phyloP scores from a whole-genome alignment of 2,113 vertebrate species.

The Nipponia nippon region DNA sequence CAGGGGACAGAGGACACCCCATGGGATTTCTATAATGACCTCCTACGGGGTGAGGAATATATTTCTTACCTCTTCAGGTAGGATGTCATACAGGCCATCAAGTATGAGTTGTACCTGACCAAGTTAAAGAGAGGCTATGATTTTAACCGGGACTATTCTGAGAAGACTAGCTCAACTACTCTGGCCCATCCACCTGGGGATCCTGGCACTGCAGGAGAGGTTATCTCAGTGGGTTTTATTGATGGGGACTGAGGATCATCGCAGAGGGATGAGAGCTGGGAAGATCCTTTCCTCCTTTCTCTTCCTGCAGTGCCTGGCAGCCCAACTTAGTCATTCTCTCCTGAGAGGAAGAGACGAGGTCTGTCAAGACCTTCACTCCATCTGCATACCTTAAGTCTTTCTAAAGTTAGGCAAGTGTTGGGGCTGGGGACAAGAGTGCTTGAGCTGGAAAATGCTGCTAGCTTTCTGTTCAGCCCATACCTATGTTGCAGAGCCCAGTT shows the following conservation, averaged over 20 bases:
- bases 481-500: background rate
- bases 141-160: background rate
- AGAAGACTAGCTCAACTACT: background rate
- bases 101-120: background rate
- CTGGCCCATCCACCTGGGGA: background rate
- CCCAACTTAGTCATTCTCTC: background rate
- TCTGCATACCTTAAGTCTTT: background rate
- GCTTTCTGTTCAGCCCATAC: background rate
- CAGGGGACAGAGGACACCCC: background rate
- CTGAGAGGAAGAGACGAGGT: background rate
- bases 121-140: background rate
- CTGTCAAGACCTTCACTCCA: background rate
- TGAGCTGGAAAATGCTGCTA: background rate
- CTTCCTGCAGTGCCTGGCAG: background rate
- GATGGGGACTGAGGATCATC: background rate
- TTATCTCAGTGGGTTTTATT: background rate
- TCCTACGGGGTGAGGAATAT: accelerated
- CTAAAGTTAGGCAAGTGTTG: background rate
- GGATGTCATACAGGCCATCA: background rate
- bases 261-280: background rate
- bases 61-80: background rate
- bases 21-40: background rate
- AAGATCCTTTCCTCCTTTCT: background rate
- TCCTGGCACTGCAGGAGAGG: background rate
- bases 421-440: background rate